phyloP scores from a whole-genome alignment of 2,888 invertebrate species.

The Charanyca ferruginea region DNA sequence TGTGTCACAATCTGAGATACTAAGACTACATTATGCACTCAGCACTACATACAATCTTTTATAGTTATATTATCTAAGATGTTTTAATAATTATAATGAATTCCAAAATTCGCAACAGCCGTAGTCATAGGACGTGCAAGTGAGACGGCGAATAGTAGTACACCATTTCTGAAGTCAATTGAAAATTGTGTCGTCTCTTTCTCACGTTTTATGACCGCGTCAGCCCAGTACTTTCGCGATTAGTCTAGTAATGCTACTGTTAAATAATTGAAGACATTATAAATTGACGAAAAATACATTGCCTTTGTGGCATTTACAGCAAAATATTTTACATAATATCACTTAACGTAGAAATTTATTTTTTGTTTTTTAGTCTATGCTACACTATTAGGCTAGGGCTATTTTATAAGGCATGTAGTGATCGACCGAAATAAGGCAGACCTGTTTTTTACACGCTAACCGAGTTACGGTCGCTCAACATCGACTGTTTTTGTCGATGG shows the following conservation, averaged over 20 bases:
- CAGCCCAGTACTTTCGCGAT: background rate
- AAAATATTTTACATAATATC: slow-evolving; percentile 9
- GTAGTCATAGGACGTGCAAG: background rate
- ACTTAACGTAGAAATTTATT: background rate
- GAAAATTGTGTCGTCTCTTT: background rate
- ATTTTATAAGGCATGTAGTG: background rate
- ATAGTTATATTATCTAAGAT: too few species aligned
- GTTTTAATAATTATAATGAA: slow-evolving; percentile 1
- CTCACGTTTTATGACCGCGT: background rate
- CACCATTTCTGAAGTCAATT: background rate
- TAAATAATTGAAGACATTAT: slow-evolving; percentile 3
- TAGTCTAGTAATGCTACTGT: background rate
- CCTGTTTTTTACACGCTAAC: too few species aligned
- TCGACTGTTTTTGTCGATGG: too few species aligned
- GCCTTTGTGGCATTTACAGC: background rate
- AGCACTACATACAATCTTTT: slow-evolving; percentile 2
- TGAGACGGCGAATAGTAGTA: background rate
- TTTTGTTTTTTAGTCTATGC: background rate
- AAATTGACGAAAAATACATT: slow-evolving; percentile 25
- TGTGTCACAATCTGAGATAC: too few species aligned
- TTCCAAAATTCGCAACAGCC: background rate
- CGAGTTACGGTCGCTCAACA: too few species aligned
- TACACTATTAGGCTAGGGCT: background rate
- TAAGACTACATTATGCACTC: slow-evolving; percentile 30
- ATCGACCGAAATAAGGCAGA: background rate